phyloP scores from a whole-genome alignment of 2,797 vertebrate genomes.

The Xenopus petersii region DNA sequence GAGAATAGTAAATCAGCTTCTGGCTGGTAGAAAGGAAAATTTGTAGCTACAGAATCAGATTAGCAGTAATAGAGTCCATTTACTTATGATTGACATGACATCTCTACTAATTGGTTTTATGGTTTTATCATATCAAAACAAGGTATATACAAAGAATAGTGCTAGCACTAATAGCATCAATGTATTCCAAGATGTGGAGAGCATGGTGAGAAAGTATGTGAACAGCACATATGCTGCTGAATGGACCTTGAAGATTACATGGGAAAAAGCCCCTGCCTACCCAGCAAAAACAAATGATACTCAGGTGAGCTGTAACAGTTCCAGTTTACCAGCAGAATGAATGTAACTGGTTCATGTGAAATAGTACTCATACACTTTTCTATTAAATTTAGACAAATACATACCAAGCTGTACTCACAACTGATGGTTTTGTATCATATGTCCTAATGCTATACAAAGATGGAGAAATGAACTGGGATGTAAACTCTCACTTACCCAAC shows the following conservation, averaged over 20 bases:
- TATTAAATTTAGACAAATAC: slow-evolving; percentile 60
- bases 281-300: slow-evolving; percentile 16
- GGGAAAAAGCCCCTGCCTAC: slow-evolving; percentile 28
- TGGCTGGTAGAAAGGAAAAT: too few relatives aligned
- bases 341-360: too few relatives aligned
- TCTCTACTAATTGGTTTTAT: too few relatives aligned
- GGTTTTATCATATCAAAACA: neutral
- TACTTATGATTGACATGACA: too few relatives aligned
- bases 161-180: neutral
- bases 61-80: too few relatives aligned
- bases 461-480: slow-evolving; percentile 64
- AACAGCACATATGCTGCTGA: slow-evolving; percentile 18
- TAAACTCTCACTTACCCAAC: neutral
- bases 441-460: slow-evolving; percentile 65
- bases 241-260: slow-evolving; percentile 43
- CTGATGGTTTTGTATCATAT: slow-evolving; percentile 63
- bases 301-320: slow-evolving; percentile 4
- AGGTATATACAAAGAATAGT: slow-evolving; percentile 7
- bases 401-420: slow-evolving; percentile 71
- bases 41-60: too few relatives aligned
- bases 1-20: too few relatives aligned
- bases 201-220: slow-evolving; percentile 46
- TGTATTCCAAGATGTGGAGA: slow-evolving; percentile 51
- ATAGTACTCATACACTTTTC: neutral
- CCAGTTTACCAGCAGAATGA: too few relatives aligned